Evolutionary conservation across 2,113 vertebrate genomes (phyloP), one percentile per base, ranked within the genome.

Genomic region (Tenrec ecaudatus): DNA sequence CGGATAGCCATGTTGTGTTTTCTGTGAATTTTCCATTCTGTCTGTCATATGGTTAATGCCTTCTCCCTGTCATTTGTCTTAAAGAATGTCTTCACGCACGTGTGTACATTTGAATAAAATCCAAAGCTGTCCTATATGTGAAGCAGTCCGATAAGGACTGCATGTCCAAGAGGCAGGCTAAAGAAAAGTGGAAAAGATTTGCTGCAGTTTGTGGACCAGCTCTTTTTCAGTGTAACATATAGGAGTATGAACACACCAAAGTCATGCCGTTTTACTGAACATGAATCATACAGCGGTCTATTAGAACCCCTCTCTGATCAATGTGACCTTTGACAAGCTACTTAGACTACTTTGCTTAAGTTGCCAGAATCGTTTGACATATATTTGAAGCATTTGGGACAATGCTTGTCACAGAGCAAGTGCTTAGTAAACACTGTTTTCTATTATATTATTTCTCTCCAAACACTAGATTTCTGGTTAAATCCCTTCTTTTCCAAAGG

Each of bases 81-180:
- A 53, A 53, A 75, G 16, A 88, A 36, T 83, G 1, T n/a, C 84
- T 86, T 47, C 71, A 86, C 0, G 1, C 79, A 94, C 92, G 62
- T 77, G 58, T n/a, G 31, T 47, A 2, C 31, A 71, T 68, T 96
- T 95, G 64, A 94, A 9, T 38, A 93, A 23, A 19, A 62, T 53
- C 9, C 47, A 53, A 53, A 53, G 47, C 12, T 53, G 47, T 53
- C 47, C 47, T 53, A 53, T 53, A 62, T 62, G 22, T 62, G 16
- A 62, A 62, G 16, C 60, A 62, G 19, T 20, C 19, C 86, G 82
- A 36, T 8, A 33, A 69, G 15, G 84, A 19, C 6, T 91, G 0
- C 90, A 73, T 5, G 36, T 91, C 0, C 90, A 73, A 3, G 36
- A 6, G 66, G 1, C 1, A 71, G 15, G 57, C 29, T n/a, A 88